A percentile compares a stretch with the other conserved stretches of the same genome.
These are phyloP conservation scores for Pygoscelis adeliae DNA, from an alignment of 2,113 vertebrate species.

Conservation along the genomic window DNA sequence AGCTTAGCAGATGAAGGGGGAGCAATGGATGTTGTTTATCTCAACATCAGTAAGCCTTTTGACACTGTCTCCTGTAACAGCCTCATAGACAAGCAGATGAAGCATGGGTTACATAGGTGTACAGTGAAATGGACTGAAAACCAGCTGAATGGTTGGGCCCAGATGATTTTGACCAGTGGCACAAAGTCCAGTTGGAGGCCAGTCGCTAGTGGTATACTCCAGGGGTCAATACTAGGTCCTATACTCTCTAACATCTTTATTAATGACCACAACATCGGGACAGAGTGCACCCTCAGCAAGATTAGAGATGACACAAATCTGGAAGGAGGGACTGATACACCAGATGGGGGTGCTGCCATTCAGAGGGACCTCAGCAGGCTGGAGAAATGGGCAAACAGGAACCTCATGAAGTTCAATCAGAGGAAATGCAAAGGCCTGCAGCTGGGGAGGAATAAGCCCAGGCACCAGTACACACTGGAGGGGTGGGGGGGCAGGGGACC, in stretches of 20 bases:
- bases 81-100: not conserved
- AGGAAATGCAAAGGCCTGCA: not conserved
- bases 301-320: not conserved
- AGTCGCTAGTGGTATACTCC: not conserved
- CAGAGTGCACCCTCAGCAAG: not conserved
- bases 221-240: not conserved
- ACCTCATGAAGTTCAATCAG: not conserved
- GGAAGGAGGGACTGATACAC: not conserved
- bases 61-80: not conserved
- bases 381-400: not conserved
- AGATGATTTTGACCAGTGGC: not conserved
- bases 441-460: not conserved
- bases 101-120: accelerated
- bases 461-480: not conserved
- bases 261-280: not conserved
- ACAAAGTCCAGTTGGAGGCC: not conserved
- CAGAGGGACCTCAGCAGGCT: not conserved
- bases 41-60: not conserved
- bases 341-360: not conserved
- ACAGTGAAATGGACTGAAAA: not conserved
- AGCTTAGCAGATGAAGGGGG: not conserved
- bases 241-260: not conserved
- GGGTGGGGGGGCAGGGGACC: accelerated
- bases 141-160: not conserved
- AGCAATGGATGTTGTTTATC: not conserved